Evolutionary conservation across 2,888 invertebrate species (phyloP).

Genomic region (Luperina testacea): DNA sequence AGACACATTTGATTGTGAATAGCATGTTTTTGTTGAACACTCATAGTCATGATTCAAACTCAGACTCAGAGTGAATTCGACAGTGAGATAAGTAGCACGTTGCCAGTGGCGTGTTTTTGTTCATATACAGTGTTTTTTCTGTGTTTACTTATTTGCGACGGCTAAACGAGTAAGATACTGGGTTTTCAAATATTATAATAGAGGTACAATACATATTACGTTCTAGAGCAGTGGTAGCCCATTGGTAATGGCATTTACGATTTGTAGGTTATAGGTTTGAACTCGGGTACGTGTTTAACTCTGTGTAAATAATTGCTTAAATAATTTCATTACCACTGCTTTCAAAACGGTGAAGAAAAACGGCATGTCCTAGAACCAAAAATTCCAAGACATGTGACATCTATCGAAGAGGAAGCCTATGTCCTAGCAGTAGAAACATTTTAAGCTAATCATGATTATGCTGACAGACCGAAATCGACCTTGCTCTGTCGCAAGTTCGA

Average conservation of each 20-base stretch:
- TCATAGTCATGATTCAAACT: not conserved
- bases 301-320: not conserved
- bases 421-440: too few species aligned
- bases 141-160: not conserved
- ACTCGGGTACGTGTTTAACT: not conserved
- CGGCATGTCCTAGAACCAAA: not conserved
- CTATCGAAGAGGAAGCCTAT: too few species aligned
- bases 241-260: not conserved
- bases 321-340: not conserved
- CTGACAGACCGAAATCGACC: too few species aligned
- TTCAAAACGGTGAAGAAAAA: too few species aligned
- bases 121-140: constrained; percentile 4
- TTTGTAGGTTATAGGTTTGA: too few species aligned
- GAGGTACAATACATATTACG: not conserved
- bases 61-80: constrained; percentile 8
- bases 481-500: too few species aligned
- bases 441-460: too few species aligned
- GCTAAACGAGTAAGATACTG: not conserved
- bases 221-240: not conserved
- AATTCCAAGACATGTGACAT: not conserved
- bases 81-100: constrained; percentile 11
- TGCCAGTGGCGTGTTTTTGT: not conserved
- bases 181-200: not conserved
- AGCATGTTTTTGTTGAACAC: not conserved
- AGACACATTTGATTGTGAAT: not conserved